Conservation (phyloP, 1,140 invertebrate species). For the Aphaenogaster floridana region DNA sequence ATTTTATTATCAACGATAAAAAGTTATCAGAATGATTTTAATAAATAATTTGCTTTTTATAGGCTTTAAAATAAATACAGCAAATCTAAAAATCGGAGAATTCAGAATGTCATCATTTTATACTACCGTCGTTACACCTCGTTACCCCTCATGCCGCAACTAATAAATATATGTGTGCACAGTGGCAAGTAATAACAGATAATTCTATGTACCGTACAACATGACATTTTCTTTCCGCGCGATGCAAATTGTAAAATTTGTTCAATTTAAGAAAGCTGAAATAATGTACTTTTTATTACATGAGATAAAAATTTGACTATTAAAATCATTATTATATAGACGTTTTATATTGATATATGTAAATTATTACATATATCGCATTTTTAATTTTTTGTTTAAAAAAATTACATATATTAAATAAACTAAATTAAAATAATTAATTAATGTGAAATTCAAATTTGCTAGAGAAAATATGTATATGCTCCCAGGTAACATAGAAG, state of each 20-base stretch:
- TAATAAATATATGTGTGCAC: constrained; percentile 1
- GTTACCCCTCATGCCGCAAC: background rate
- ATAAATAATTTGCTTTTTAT: too few relatives aligned
- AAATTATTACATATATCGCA: background rate
- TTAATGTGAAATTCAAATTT: background rate
- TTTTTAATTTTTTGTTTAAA: background rate
- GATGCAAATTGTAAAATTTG: background rate
- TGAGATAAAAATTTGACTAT: background rate
- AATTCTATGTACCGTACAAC: constrained; percentile 13
- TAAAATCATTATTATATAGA: background rate
- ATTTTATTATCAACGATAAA: background rate
- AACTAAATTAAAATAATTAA: background rate
- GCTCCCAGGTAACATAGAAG: too few relatives aligned
- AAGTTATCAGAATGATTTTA: background rate
- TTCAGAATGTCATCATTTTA: background rate
- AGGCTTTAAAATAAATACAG: too few relatives aligned
- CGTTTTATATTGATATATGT: background rate
- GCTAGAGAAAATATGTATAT: background rate
- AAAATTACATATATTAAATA: background rate
- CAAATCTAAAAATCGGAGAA: background rate
- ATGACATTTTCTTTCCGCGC: background rate
- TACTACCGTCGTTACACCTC: background rate
- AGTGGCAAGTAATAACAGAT: background rate
- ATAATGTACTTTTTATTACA: background rate
- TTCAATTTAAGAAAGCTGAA: background rate